Conservation (phyloP, 2,113 vertebrate genomes). For the Entosphenus tridentatus region DNA sequence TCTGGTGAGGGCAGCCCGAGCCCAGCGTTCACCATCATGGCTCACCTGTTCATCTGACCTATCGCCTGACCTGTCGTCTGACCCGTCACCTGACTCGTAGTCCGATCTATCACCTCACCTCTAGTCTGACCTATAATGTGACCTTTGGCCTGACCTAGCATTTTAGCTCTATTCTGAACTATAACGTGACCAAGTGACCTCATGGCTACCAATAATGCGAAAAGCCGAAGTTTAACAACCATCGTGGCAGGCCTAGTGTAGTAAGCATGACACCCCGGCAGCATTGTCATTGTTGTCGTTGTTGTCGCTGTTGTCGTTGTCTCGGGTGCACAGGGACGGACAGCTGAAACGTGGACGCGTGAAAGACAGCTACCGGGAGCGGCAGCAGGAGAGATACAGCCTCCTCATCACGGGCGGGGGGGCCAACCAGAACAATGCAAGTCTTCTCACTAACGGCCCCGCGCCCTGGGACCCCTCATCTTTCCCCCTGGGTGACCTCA, state of each 20-base stretch:
- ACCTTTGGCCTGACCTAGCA: not conserved
- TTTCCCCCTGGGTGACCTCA: no score
- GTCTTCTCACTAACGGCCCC: no score
- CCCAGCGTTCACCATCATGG: not conserved
- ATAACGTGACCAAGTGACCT: conserved; percentile 1
- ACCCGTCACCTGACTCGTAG: no score
- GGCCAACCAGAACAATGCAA: no score
- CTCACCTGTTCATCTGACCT: not conserved
- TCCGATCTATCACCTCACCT: no score
- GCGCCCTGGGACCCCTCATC: no score
- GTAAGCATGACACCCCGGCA: not conserved
- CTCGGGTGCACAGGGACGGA: conserved; percentile 41
- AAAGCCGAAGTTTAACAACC: not conserved
- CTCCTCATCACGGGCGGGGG: not conserved
- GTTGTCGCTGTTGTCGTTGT: conserved; percentile 9
- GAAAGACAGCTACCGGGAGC: conserved; percentile 50
- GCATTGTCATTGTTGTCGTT: not conserved
- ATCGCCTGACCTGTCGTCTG: no score
- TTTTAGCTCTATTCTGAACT: not conserved
- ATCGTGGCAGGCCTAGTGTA: not conserved
- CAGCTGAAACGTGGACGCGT: conserved; percentile 63
- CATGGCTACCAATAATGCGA: not conserved
- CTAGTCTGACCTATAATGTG: not conserved
- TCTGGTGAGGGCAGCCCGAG: conserved; percentile 28
- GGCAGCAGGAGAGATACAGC: conserved; percentile 87